Percentiles rank a stretch among this genome's conserved stretches.
Conservation (phyloP, 2,113 vertebrate genomes). For the Podiceps cristatus region DNA sequence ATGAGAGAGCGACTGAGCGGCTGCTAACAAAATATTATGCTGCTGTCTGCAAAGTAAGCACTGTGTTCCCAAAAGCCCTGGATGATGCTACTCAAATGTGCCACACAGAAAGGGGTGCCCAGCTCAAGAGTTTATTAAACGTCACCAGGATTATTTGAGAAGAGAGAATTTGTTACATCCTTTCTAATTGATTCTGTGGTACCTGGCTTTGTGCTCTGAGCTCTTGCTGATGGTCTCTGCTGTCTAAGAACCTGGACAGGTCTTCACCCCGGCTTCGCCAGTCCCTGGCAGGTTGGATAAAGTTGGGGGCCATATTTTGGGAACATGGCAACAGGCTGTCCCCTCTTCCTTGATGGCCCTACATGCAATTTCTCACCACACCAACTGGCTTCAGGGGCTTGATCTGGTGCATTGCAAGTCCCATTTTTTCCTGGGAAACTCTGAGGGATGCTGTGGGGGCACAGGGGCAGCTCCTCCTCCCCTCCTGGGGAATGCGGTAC, state of each 20-base stretch:
- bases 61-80: background rate
- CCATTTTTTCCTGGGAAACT: background rate
- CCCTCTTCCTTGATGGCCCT: background rate
- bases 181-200: background rate
- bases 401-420: background rate
- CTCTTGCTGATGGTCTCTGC: background rate
- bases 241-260: background rate
- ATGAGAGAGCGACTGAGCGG: background rate
- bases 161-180: background rate
- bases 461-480: background rate
- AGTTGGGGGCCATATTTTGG: background rate
- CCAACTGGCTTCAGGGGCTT: background rate
- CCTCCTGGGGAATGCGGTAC: background rate
- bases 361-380: background rate
- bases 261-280: background rate
- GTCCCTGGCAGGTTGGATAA: background rate
- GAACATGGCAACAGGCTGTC: background rate
- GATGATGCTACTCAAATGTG: background rate
- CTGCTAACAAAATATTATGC: background rate
- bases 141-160: background rate
- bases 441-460: background rate
- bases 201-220: background rate
- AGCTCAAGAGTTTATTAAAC: background rate
- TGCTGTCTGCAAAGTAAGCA: conserved; percentile 10
- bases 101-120: background rate